Evolutionary conservation across 53 echinoderm and acorn worm genomes (phyloP), one percentile per base, ranked within the genome.

Genomic region (Pentamera pediparva): DNA sequence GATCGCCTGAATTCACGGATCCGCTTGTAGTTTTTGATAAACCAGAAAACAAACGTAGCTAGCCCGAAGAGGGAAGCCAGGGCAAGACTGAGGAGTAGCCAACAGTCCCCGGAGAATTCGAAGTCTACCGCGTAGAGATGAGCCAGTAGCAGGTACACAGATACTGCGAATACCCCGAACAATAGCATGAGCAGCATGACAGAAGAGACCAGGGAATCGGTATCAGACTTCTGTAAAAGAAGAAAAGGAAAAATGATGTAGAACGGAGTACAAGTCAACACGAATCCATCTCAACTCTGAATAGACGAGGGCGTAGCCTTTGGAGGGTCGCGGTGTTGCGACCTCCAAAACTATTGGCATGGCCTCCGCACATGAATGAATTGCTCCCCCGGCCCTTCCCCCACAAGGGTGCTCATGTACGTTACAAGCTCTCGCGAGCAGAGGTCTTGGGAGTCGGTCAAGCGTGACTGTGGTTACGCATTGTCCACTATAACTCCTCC

Each of bases 131-230:
- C 67, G 45, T 67, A 43, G 20, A 90, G 74, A 75, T 90, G 83
- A 17, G 79, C 83, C 3, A 87, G 76, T 11, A 90, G 62, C 20
- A 90, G 79, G 81, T 86, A 90, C 29, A 90, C 61, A 9, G 87
- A 87, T 0, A 90, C 91, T 2, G 80, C 67, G 27, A 81, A 75
- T 9, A 90, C 86, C 0, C 86, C 91, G 9, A 83, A 22, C 3
- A 90, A 67, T 0, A 90, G 83, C 48, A 87, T 70, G 8, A 90
- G 79, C 51, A 86, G 74, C 6, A 83, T 83, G 49, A 83, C 77
- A 32, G 86, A 83, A 9, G 90, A 90, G 32, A 83, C 83, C 25
- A 90, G 59, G 9, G 86, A 87, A 72, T 90, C 87, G 65, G 86
- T 86, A 60, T 90, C 86, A n/a, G 86, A 79, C 32, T 87, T 82